Evolutionary conservation across 2,113 vertebrate genomes (phyloP).

Genomic region (Colossoma macropomum): DNA sequence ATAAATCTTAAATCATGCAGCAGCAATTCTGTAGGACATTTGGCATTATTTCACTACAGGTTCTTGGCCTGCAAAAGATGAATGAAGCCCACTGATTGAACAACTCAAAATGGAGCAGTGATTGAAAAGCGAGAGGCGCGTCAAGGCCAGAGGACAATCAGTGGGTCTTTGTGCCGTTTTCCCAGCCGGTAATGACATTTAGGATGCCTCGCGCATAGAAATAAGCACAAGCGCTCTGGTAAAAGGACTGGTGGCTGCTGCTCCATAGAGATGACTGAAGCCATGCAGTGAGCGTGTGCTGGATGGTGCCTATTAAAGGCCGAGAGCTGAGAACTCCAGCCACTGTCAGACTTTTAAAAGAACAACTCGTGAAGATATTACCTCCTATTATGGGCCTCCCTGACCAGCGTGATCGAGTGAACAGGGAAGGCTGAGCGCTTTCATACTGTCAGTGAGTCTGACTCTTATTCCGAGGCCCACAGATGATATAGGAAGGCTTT

Average conservation of each 20-base stretch:
- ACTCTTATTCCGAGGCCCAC: constrained; percentile 50
- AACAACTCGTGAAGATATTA: constrained; percentile 63
- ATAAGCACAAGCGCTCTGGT: constrained; percentile 51
- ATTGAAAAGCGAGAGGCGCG: constrained; percentile 58
- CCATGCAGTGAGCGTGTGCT: constrained; percentile 42
- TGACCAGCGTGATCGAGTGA: constrained; percentile 48
- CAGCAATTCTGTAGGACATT: constrained; percentile 42
- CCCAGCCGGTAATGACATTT: constrained; percentile 61
- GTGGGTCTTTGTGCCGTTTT: constrained; percentile 57
- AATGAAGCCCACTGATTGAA: constrained; percentile 59
- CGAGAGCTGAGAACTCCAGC: constrained; percentile 52
- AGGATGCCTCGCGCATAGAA: constrained; percentile 54
- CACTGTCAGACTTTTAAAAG: constrained; percentile 67
- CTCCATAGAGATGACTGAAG: constrained; percentile 51
- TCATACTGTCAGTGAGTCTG: constrained; percentile 55
- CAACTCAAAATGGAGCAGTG: constrained; percentile 49
- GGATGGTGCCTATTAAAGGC: constrained; percentile 61
- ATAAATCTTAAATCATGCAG: constrained; percentile 41
- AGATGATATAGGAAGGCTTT: constrained; percentile 47
- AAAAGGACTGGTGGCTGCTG: constrained; percentile 45
- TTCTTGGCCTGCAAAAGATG: constrained; percentile 42
- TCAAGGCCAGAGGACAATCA: constrained; percentile 58
- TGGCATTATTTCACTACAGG: constrained; percentile 35
- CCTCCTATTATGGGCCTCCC: constrained; percentile 63
- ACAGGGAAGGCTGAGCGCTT: constrained; percentile 50